Base-by-base conservation (phyloP, 2,113 vertebrate species). In the Lasiurus borealis region DNA sequence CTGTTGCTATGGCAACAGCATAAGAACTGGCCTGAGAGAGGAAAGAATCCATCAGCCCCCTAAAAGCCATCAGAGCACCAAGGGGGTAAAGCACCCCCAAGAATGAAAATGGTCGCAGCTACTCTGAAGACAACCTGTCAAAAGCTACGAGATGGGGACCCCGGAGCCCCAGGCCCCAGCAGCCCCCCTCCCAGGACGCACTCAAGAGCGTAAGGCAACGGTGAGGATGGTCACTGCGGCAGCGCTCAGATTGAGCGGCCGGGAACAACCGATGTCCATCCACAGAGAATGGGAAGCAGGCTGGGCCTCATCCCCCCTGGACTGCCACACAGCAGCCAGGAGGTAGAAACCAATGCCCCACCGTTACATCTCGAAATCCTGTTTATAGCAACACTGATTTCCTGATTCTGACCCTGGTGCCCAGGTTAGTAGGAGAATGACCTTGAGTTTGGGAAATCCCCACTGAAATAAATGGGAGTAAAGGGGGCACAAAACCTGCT, bases 181-280 rank as follows among this genome's bases (percentile, higher is more conserved):
- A 64, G 25, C 29, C 62, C n/a, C 44, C 10, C 21, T 54, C 62
- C 66, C 40, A 21, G 69, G 77, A 76, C 2, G 4, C 59, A 46
- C 59, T 62, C 29, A 16, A 0, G 1, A 14, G 72, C 31, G 11
- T 16, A n/a, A 27, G 80, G 72, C 15, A 6, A 25, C 21, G 2
- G 21, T 19, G 34, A 50, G 0, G 6, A 34, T 16, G 25, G 40
- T 8, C 29, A 3, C 36, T 4, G 2, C 29, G 6, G 29, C 46
- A 19, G 36, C 6, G 0, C 21, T 9, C 3, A 46, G 5, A 13
- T 5, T 6, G n/a, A 36, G 23, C 18, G 12, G 14, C 27, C 0
- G 83, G 83, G 50, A 44, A 46, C 2, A 8, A 3, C 34, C 52
- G 6, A n/a, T 0, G 23, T 31, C 25, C n/a, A 3, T 10, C 68